A percentile compares a stretch with the other conserved stretches of the same genome.
phyloP scores from a whole-genome alignment of 1,140 invertebrate species.

The Aphidius gifuensis region DNA sequence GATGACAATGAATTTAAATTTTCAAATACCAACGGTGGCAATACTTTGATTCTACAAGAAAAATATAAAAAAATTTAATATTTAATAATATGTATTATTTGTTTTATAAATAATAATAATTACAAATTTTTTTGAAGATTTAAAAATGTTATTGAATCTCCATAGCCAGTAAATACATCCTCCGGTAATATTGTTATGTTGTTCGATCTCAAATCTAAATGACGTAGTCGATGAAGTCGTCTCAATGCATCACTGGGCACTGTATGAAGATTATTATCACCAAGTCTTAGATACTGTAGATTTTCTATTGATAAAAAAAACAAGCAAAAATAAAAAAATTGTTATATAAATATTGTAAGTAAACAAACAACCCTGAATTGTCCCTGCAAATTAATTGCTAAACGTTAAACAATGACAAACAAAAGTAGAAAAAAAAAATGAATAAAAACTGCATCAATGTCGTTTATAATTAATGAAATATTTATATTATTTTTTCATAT shows the following conservation, averaged over 20 bases:
- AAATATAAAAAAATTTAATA: not conserved
- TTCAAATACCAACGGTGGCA: conserved; percentile 77
- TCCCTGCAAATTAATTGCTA: no score
- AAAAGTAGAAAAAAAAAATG: conserved; percentile 20
- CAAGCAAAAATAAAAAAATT: conserved; percentile 12
- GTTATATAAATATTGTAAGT: not conserved
- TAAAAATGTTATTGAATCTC: conserved; percentile 87
- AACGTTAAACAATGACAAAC: conserved; percentile 10
- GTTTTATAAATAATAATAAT: conserved; percentile 32
- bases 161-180: conserved; percentile 84
- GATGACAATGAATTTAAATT: conserved; percentile 86
- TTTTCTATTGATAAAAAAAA: conserved; percentile 63
- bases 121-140: conserved; percentile 90
- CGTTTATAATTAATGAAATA: no score
- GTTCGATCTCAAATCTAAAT: conserved; percentile 82
- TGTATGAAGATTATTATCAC: conserved; percentile 78
- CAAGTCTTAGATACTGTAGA: conserved; percentile 81
- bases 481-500: no score
- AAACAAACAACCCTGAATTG: not conserved
- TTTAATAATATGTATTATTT: not conserved
- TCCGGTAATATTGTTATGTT: conserved; percentile 79
- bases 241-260: conserved; percentile 79
- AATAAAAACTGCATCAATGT: not conserved
- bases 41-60: conserved; percentile 68
- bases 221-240: conserved; percentile 77